Evolutionary conservation across 2,113 vertebrate genomes (phyloP), one percentile per base, ranked within the genome.

Genomic region (Apodemus speciosus): DNA sequence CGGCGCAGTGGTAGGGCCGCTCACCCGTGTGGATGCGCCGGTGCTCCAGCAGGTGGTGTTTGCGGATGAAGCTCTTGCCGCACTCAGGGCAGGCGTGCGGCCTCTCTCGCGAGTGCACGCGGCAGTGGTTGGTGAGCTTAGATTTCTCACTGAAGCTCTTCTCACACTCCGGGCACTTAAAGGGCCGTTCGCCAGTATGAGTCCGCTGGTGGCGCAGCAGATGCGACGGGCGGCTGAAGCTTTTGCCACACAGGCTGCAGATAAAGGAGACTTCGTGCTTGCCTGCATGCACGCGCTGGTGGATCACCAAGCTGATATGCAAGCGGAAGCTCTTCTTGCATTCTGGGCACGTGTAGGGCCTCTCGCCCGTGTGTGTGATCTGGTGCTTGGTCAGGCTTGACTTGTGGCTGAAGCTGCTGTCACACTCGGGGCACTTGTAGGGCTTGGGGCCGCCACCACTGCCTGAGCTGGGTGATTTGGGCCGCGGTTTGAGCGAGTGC

Each of bases 341-440:
- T 97, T 98, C 98, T 0, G 97, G 96, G 90, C 98, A 98, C 2
- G 98, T 98, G 95, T 98, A 98, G 32, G 98, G 98, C 92, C 98
- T 97, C 96, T 98, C 98, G 1, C 98, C 98, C 0, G 98, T 98
- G 83, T 98, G 98, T 1, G 98, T 98, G 96, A 98, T 98, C 98
- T 98, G 98, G 95, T 98, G 98, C 3, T 98, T 98, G 96, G 98
- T 98, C 85, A 98, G 96, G 97, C 98, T 98, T 0, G 98, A 98
- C 97, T 98, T 98, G 98, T 98, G 98, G 97, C 98, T 98, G 98
- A 98, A 98, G 97, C 98, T 98, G 97, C 98, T 98, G 96, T 98
- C 98, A 15, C 98, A 98, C 97, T 98, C 98, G 0, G 98, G 96
- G 97, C 98, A 98, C 94, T 98, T 98, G 96, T 98, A 98, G 96